Evolutionary conservation across 2,113 vertebrate genomes (phyloP), one percentile per base, ranked within the genome.

Genomic region (Erpornis zantholeuca): DNA sequence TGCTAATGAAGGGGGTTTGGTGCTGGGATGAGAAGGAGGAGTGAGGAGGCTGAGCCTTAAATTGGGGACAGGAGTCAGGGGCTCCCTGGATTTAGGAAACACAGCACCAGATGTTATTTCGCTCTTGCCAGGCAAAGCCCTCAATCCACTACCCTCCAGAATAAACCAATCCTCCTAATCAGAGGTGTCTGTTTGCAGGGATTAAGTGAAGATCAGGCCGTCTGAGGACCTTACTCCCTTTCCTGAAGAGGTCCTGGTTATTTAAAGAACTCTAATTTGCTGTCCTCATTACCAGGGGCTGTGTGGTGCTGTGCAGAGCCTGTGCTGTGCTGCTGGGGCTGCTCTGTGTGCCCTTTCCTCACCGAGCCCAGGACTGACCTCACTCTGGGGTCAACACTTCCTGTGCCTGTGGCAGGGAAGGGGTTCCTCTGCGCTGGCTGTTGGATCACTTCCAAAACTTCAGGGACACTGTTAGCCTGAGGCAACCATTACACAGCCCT

Each of bases 101-200:
- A 45, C 42, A 24, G 83, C 83, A 82, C 19, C 89, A 96, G 92
- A 81, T 86, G 88, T 89, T 82, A 10, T n/a, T 70, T 77, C 1
- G 0, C 15, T 92, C 31, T 36, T 80, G 82, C 66, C 85, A 53
- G 49, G 66, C 90, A 91, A 92, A 94, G 60, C 45, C 63, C 72
- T 72, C 83, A 61, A 6, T 68, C 90, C 11, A 7, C 56, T 27
- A 22, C 16, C 29, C 11, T 59, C 40, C 61, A 56, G 80, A 82
- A 90, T 89, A 97, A 94, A 92, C 73, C 83, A 87, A 52, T 92
- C 89, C 69, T 64, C 60, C 92, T 79, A 86, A 92, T 91, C 92
- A 82, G 91, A 94, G 92, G 93, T 85, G 86, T 65, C 92, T 96
- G 89, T 95, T 95, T 96, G 91, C 78, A 94, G 83, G 86, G 93